Evolutionary conservation across 2,113 vertebrate genomes (phyloP).

Genomic region (Phalacrocorax carbo): DNA sequence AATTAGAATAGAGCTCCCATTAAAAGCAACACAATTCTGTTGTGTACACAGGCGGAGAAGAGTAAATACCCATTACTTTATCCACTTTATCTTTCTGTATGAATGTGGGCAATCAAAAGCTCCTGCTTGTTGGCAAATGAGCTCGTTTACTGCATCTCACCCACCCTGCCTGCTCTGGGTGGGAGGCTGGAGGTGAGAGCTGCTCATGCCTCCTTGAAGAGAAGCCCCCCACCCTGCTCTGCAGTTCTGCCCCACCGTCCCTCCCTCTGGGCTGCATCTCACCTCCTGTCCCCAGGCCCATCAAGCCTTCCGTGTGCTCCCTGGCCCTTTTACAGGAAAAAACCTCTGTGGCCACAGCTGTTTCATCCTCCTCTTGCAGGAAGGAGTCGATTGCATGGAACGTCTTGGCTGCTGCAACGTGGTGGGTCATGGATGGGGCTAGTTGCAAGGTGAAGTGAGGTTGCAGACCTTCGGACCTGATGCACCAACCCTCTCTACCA

Average conservation of each 20-base stretch:
- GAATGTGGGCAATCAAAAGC: not conserved
- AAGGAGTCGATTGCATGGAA: accelerated
- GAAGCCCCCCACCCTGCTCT: not conserved
- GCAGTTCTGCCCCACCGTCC: not conserved
- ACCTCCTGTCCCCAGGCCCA: not conserved
- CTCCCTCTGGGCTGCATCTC: not conserved
- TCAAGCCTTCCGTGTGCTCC: accelerated
- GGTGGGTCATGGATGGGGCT: not conserved
- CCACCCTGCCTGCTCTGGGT: not conserved
- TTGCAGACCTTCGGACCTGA: not conserved
- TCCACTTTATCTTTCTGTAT: not conserved
- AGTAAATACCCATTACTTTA: constrained; percentile 64
- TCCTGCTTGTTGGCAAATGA: not conserved
- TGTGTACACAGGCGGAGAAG: constrained; percentile 30
- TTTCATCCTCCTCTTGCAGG: not conserved
- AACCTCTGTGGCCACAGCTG: no score
- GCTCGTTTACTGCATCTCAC: not conserved
- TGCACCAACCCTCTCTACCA: no score
- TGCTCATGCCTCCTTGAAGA: accelerated
- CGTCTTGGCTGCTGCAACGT: accelerated
- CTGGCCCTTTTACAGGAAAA: not conserved
- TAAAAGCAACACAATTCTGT: constrained; percentile 9
- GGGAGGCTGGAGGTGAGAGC: not conserved
- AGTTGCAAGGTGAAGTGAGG: not conserved
- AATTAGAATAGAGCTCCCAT: constrained; percentile 38